Conservation (phyloP, 53 echinoderm and acorn worm species). For the Hippasteria phrygiana region DNA sequence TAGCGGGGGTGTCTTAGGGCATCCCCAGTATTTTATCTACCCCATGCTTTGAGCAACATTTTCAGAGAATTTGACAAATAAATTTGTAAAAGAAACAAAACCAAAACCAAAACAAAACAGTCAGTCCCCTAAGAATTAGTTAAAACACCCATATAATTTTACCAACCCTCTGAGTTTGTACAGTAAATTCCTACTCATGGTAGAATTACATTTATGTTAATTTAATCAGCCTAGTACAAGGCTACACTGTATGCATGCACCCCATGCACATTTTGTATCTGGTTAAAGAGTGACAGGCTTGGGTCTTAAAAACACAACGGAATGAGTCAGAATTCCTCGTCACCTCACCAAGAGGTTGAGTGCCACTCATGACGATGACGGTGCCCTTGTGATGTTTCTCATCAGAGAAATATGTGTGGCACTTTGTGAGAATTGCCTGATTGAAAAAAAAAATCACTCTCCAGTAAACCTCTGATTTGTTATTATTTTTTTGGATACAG, state of each 20-base stretch:
- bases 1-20: no score
- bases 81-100: no score
- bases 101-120: no score
- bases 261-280: background rate
- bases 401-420: background rate
- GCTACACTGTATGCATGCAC: no score
- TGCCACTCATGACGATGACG: background rate
- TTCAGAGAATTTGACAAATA: no score
- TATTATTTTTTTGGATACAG: constrained; percentile 71
- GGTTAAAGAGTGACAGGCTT: background rate
- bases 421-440: background rate
- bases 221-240: no score
- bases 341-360: background rate
- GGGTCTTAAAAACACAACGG: constrained; percentile 7
- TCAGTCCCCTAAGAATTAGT: no score
- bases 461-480: background rate
- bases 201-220: background rate
- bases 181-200: no score
- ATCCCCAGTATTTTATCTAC: no score
- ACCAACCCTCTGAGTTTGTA: no score
- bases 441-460: background rate
- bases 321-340: background rate
- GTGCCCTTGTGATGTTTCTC: background rate
- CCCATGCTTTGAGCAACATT: no score
- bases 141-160: no score